phyloP scores from a whole-genome alignment of 2,113 vertebrate genomes.

The Bolborhynchus lineola region DNA sequence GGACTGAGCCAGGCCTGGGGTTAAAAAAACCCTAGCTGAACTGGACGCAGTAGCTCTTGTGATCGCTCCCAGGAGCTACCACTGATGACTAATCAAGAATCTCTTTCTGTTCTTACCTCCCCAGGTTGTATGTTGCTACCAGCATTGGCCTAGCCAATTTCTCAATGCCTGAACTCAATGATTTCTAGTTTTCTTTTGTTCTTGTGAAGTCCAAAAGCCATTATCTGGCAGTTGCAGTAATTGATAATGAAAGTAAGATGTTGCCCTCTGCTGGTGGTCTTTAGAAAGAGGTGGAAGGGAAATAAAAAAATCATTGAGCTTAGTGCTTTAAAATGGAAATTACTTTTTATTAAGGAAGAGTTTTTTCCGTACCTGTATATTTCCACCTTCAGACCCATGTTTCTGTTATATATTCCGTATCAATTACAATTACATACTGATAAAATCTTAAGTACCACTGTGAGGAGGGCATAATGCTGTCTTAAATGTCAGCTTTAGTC shows the following conservation, averaged over 20 bases:
- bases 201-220: not conserved
- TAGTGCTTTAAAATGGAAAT: not conserved
- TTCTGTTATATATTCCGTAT: not conserved
- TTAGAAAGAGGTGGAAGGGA: not conserved
- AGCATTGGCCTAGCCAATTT: not conserved
- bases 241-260: not conserved
- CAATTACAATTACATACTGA: not conserved
- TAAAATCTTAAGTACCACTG: not conserved
- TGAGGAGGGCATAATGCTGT: not conserved
- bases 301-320: not conserved
- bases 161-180: not conserved
- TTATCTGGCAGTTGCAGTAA: not conserved
- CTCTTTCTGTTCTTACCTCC: not conserved
- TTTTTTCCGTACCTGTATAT: not conserved
- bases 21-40: not conserved
- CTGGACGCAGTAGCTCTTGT: not conserved
- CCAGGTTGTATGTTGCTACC: not conserved
- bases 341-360: not conserved
- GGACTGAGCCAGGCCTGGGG: not conserved
- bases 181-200: not conserved
- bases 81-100: not conserved
- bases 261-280: slow-evolving; percentile 56
- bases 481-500: not conserved
- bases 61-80: not conserved
- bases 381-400: not conserved